These are phyloP conservation scores for Polymixis flavicincta DNA, from an alignment of 2,888 invertebrate species.

Conservation along the genomic window DNA sequence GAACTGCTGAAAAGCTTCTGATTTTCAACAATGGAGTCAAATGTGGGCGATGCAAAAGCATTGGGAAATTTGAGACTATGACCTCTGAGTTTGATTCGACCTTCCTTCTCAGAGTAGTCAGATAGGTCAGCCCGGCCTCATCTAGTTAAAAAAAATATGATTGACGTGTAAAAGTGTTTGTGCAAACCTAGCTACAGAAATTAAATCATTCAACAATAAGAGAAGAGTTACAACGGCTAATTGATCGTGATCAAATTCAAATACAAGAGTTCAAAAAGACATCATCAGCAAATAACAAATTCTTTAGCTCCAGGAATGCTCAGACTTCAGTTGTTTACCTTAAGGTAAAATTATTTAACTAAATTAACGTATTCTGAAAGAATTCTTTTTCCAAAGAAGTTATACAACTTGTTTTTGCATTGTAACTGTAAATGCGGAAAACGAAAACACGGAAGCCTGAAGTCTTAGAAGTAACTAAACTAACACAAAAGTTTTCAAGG, in stretches of 20 bases:
- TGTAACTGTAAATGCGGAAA: constrained; percentile 57
- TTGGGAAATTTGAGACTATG: neutral
- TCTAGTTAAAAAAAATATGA: too few species aligned
- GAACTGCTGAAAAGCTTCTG: neutral
- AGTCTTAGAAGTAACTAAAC: constrained; percentile 42
- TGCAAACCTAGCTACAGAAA: too few species aligned
- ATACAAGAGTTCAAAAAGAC: constrained; percentile 7
- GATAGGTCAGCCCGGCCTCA: too few species aligned
- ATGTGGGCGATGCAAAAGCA: neutral
- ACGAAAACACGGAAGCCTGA: constrained; percentile 58
- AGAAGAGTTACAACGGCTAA: neutral
- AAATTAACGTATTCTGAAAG: constrained; percentile 6
- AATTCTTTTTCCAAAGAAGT: constrained; percentile 9
- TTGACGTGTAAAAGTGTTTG: too few species aligned
- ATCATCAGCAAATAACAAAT: constrained; percentile 2
- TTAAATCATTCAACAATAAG: too few species aligned
- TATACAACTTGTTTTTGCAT: constrained; percentile 2
- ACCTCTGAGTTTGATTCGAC: too few species aligned
- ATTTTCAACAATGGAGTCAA: neutral
- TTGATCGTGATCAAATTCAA: neutral
- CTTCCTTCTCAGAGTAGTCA: too few species aligned
- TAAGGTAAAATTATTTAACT: constrained; percentile 8
- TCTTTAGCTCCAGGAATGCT: constrained; percentile 5
- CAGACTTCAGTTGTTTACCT: constrained; percentile 13
- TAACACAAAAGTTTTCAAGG: constrained; percentile 64